Conservation (phyloP, 2,888 invertebrate species). For the Caradrina clavipalpis region DNA sequence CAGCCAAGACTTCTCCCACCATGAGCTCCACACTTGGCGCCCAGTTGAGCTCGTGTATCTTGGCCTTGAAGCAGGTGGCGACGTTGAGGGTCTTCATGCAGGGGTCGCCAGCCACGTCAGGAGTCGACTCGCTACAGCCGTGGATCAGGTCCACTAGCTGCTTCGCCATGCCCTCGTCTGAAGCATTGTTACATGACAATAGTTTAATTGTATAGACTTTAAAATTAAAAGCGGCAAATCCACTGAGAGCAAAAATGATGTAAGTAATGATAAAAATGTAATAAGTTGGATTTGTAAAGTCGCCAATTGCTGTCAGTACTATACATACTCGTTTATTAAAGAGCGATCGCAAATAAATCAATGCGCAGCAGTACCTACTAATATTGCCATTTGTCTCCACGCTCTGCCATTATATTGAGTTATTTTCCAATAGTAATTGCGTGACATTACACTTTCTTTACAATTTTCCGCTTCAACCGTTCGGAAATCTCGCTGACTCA, state of each 20-base stretch:
- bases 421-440: slow-evolving; percentile 25
- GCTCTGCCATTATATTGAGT: background rate
- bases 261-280: no score
- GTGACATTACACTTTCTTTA: slow-evolving; percentile 33
- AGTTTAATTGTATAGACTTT: background rate
- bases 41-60: slow-evolving; percentile 80
- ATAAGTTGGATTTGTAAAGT: background rate
- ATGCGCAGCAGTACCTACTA: background rate
- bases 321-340: background rate
- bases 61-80: slow-evolving; percentile 77
- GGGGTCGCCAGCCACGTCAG: slow-evolving; percentile 57
- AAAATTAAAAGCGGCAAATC: no score
- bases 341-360: background rate
- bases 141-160: slow-evolving; percentile 75
- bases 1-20: slow-evolving; percentile 74
- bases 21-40: slow-evolving; percentile 75
- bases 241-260: background rate
- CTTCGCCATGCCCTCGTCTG: slow-evolving; percentile 76
- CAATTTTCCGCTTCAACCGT: slow-evolving; percentile 46
- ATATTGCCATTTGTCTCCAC: background rate
- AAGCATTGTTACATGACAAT: background rate
- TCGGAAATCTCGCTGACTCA: slow-evolving; percentile 52
- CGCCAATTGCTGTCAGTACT: background rate
- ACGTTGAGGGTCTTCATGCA: slow-evolving; percentile 71
- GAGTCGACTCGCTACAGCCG: slow-evolving; percentile 62